These are phyloP conservation scores for Pseudorhiza aurosa DNA, from an alignment of 30 jellyfish, hydroid and myxozoan genomes.

Conservation along the genomic window DNA sequence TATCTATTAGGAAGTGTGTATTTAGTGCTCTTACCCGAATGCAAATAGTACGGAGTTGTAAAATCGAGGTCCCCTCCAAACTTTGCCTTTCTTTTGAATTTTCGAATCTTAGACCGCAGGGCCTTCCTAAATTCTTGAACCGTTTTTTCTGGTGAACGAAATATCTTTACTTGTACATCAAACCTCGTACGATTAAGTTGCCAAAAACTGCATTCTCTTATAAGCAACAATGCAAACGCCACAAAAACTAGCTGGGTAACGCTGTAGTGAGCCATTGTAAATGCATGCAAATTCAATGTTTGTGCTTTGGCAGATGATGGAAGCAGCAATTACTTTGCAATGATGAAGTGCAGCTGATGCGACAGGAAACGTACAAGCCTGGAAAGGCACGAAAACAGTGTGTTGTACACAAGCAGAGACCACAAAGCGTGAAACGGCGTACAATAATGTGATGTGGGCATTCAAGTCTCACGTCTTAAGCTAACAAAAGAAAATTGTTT, in stretches of 20 bases:
- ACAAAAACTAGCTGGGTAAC: background rate
- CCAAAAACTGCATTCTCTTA: background rate
- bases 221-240: background rate
- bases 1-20: too few relatives aligned
- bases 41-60: conserved; percentile 22
- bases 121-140: conserved; percentile 10
- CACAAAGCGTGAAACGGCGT: conserved; percentile 59
- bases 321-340: background rate
- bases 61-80: conserved; percentile 64
- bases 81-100: conserved; percentile 10
- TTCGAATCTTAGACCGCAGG: conserved; percentile 32
- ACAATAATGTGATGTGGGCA: conserved; percentile 37
- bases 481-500: conserved; percentile 59
- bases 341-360: background rate
- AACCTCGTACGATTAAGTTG: conserved; percentile 10
- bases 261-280: background rate
- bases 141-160: conserved; percentile 22
- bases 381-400: conserved; percentile 25
- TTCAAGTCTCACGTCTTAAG: conserved; percentile 23
- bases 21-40: conserved; percentile 55
- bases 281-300: background rate
- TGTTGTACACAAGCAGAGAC: conserved; percentile 39
- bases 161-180: conserved; percentile 39
- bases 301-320: background rate
- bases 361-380: conserved; percentile 8